Evolutionary conservation across 2,888 invertebrate genomes (phyloP), one percentile per base, ranked within the genome.

Genomic region (Blera fallax): DNA sequence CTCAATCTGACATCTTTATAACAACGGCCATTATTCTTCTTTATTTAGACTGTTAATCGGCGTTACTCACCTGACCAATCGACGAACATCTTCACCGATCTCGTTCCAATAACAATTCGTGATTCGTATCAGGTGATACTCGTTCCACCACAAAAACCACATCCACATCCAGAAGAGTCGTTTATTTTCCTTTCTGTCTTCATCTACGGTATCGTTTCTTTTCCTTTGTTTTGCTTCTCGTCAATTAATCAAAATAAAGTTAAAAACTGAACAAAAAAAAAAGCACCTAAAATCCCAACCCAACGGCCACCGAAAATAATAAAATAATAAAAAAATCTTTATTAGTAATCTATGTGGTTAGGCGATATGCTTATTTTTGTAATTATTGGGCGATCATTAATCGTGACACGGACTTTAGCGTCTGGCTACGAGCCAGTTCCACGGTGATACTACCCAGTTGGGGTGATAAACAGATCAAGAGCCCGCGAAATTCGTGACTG

Each of bases 351-450:
- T 43, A 52, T 48, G 37, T 60, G 52, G 48, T 65, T 58, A 67
- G 76, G 45, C 37, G 67, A 37, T 50, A 37, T 77, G 76, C 70
- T 79, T 70, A 79, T 79, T 79, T 72, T 79, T 72, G 54, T 79
- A 72, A 79, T 79, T 79, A 79, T 72, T 72, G 21, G 56, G 14
- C 54, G 72, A 79, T 79, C 79, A 79, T 79, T 79, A 70, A 72
- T 79, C 79, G 79, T 79, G 79, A 79, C 64, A 72, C 56, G 72
- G 72, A 64, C 64, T 48, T 79, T 72, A 79, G 65, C 79, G 60
- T 52, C 62, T 78, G 69, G 69, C 77, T 62, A 54, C 14, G 34
- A 52, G 69, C 77, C 69, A 78, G 54, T 21, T 11, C 21, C 6
- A 14, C 1, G 6, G 8, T 2, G 32, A 7, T 3, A 21, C 11